phyloP scores from a whole-genome alignment of 2,888 invertebrate genomes.

The Cerceris rybyensis region DNA sequence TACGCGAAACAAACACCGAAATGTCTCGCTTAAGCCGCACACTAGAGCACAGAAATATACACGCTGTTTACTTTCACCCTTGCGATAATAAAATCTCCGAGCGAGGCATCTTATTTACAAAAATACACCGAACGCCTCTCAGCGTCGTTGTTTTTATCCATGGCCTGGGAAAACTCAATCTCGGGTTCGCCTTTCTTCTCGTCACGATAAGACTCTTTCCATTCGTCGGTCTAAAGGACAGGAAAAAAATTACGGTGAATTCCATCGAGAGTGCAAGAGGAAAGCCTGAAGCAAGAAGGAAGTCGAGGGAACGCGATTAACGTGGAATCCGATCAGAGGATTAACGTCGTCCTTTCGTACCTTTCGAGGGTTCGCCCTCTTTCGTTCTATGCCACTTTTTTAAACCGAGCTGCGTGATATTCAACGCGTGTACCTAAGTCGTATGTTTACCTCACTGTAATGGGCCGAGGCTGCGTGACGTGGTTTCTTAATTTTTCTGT shows the following conservation, averaged over 20 bases:
- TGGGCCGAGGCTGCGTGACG: conserved; percentile 71
- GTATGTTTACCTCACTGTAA: conserved; percentile 73
- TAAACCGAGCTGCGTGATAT: conserved; percentile 54
- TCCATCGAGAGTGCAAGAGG: conserved; percentile 43
- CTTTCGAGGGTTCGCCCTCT: conserved; percentile 24
- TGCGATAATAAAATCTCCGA: background rate
- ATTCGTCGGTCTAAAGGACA: conserved; percentile 33
- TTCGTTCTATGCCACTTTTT: conserved; percentile 17
- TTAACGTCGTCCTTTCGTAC: conserved; percentile 46
- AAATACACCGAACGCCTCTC: background rate
- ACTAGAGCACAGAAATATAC: too few relatives aligned
- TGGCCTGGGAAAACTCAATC: background rate
- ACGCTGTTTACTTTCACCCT: background rate
- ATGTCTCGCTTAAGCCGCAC: too few relatives aligned
- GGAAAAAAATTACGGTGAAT: conserved; percentile 47
- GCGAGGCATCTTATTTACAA: background rate
- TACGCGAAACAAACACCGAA: too few relatives aligned
- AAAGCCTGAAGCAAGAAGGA: conserved; percentile 36
- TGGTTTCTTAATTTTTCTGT: conserved; percentile 73
- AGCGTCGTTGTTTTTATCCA: background rate
- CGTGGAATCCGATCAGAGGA: conserved; percentile 54
- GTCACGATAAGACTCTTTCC: conserved; percentile 30
- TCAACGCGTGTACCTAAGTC: conserved; percentile 67
- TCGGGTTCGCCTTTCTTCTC: conserved; percentile 17
- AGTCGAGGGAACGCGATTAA: conserved; percentile 51